A percentile compares a stretch with the other conserved stretches of the same genome.
phyloP scores from a whole-genome alignment of 2,797 vertebrate species.

The Amblyraja radiata region DNA sequence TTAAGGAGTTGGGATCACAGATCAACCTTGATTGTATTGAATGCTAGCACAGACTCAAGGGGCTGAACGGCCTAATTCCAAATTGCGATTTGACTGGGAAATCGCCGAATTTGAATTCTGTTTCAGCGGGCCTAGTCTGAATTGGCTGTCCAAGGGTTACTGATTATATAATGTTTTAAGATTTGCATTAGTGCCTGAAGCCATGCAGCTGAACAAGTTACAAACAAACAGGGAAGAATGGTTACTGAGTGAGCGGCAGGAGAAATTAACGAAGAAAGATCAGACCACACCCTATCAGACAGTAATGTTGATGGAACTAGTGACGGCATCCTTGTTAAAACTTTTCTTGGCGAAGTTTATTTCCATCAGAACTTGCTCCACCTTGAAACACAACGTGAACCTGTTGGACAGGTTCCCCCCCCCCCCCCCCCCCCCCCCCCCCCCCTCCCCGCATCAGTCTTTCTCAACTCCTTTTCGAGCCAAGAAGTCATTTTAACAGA shows the following conservation, averaged over 20 bases:
- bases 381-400: background rate
- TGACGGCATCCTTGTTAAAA: background rate
- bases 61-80: too few species aligned
- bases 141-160: background rate
- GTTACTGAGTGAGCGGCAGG: background rate
- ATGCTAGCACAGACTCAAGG: too few species aligned
- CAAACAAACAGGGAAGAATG: too few species aligned
- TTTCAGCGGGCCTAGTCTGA: background rate
- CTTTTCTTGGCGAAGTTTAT: background rate
- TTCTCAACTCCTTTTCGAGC: background rate
- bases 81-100: too few species aligned
- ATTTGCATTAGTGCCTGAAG: background rate
- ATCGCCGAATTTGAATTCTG: background rate
- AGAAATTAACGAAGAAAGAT: fast-evolving
- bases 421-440: too few species aligned
- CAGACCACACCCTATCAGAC: background rate
- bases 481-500: background rate
- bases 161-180: background rate
- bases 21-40: too few species aligned
- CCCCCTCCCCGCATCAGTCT: too few species aligned
- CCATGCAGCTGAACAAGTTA: background rate
- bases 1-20: too few species aligned
- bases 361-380: background rate
- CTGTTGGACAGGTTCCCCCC: background rate
- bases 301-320: background rate